Base-by-base conservation (phyloP, 2,113 vertebrate species). In the Mus pahari region DNA sequence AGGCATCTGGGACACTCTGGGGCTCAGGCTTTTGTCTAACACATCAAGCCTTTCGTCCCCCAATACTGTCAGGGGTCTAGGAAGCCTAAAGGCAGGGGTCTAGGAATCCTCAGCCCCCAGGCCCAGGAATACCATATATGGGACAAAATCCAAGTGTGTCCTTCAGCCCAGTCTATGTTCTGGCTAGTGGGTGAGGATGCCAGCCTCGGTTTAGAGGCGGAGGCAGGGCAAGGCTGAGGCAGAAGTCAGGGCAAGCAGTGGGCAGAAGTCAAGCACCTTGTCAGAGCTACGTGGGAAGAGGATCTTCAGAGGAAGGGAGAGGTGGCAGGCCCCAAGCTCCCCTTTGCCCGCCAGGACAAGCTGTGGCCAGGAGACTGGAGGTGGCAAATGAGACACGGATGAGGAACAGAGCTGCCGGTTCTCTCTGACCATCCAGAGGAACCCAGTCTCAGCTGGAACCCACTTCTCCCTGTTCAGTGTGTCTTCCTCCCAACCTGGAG, bases 31-130 rank as follows among this genome's bases (percentile, higher is more conserved):
- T 36, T 84, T 90, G 64, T 28, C 58, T 78, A 75, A 58, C 20
- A 87, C 28, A 33, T 42, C 50, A 71, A 64, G 45, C 26, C 70
- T 79, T 42, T 94, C 50, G 20, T 45, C 86, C 66, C 22, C 36
- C 96, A 97, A 96, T 96, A 97, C 92, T 97, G 96, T 96, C 83
- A 93, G 64, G 45, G 91, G n/a, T 91, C 91, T 58, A 64, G 91
- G 88, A 88, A 83, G 26, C 24, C 82, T 50, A 19, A 31, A 39
- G 33, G 17, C n/a, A n/a, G 83, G 89, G 88, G 78, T 13, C 26
- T 39, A 42, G 39, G 77, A 66, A 22, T 45, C 26, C 24, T 90
- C 17, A 48, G 84, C 48, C 55, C 82, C 26, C 81, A 74, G n/a
- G 3, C 39, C n/a, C 22, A 81, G 81, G 58, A 71, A 36, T 55